Evolutionary conservation across 2,113 vertebrate species (phyloP).

Genomic region (Mus pahari): DNA sequence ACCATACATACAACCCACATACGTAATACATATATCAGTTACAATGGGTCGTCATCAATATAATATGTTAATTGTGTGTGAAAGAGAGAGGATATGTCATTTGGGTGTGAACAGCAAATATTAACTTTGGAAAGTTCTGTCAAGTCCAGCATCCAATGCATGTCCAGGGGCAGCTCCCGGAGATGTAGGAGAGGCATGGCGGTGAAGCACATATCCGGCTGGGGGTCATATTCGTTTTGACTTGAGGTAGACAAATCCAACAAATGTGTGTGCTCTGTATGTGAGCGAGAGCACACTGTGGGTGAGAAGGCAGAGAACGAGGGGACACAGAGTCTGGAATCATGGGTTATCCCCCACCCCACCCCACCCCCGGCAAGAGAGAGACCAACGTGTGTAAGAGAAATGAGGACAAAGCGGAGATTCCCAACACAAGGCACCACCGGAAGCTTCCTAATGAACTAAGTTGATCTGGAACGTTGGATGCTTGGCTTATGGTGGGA

Average conservation of each 20-base stretch:
- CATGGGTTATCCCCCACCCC: neutral
- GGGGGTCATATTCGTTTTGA: neutral
- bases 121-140: no score
- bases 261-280: rapidly evolving
- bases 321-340: neutral
- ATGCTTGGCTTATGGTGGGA: neutral
- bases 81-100: no score
- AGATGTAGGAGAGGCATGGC: rapidly evolving
- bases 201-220: neutral
- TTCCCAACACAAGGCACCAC: neutral
- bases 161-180: rapidly evolving
- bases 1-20: neutral
- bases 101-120: neutral
- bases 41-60: rapidly evolving
- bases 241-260: neutral
- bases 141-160: neutral
- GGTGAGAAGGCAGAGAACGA: rapidly evolving
- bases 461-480: rapidly evolving
- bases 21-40: neutral
- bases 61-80: no score
- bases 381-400: no score
- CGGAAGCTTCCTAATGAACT: neutral
- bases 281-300: rapidly evolving
- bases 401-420: neutral
- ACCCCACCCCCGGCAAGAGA: neutral